Evolutionary conservation across 2,888 invertebrate species (phyloP).

Genomic region (Pilophorus perplexus): DNA sequence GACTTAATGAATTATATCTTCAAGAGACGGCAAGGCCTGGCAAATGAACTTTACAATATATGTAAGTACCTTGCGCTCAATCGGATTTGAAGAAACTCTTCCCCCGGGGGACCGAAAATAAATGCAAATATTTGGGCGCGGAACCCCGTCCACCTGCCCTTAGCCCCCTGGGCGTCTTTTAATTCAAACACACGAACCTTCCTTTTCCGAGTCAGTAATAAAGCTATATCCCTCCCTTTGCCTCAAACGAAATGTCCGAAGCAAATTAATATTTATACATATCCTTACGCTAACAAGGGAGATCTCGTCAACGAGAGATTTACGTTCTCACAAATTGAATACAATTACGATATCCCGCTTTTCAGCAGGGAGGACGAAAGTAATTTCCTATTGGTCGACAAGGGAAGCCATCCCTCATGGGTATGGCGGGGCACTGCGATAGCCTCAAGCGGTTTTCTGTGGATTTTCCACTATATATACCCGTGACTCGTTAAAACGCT

Average conservation of each 20-base stretch:
- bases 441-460: no score
- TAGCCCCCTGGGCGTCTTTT: constrained; percentile 11
- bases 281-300: constrained; percentile 28
- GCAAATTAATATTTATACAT: constrained; percentile 38
- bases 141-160: constrained; percentile 27
- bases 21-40: no score
- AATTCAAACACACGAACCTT: constrained; percentile 5
- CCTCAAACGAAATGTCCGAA: constrained; percentile 10
- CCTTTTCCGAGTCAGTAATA: constrained; percentile 30
- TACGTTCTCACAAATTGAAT: constrained; percentile 36
- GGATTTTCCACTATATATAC: no score
- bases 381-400: constrained; percentile 4
- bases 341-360: constrained; percentile 34
- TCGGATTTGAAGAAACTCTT: no score
- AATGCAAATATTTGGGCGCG: constrained; percentile 35
- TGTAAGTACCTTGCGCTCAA: no score
- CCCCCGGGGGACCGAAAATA: no score
- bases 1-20: no score
- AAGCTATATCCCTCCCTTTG: constrained; percentile 36
- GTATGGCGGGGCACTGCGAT: no score
- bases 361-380: neutral
- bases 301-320: constrained; percentile 25
- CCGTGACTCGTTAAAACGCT: no score
- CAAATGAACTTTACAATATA: no score
- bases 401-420: constrained; percentile 34